Percentiles rank a stretch among this genome's conserved stretches.
Evolutionary conservation across 1,140 invertebrate species (phyloP).

Genomic region (Onthophagus taurus): DNA sequence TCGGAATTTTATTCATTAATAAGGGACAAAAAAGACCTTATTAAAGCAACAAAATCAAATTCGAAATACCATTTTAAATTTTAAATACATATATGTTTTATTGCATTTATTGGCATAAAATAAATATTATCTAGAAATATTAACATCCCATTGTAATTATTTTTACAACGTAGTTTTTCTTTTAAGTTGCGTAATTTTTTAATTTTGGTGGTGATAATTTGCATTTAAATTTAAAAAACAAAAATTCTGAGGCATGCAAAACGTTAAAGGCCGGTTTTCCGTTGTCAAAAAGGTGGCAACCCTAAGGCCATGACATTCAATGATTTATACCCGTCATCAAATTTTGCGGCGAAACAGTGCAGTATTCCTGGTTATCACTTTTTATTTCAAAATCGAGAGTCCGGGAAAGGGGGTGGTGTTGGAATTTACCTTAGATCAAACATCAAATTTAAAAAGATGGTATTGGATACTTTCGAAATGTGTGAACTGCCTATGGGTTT

Average conservation of each 20-base stretch:
- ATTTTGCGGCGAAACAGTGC: too few species aligned
- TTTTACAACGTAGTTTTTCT: neutral
- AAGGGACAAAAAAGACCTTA: constrained; percentile 2
- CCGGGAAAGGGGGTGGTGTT: too few species aligned
- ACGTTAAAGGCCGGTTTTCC: neutral
- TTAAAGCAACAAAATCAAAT: constrained; percentile 4
- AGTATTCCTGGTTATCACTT: too few species aligned
- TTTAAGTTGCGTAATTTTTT: neutral
- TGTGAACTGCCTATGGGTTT: too few species aligned
- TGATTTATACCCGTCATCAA: too few species aligned
- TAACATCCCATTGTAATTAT: neutral
- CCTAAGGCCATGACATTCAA: too few species aligned
- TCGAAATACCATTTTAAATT: constrained; percentile 3
- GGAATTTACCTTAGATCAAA: too few species aligned
- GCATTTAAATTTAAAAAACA: neutral
- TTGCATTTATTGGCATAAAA: too few species aligned
- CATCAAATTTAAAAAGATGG: too few species aligned
- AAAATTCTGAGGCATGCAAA: neutral
- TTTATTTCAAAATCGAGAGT: too few species aligned
- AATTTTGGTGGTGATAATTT: neutral
- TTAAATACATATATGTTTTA: neutral
- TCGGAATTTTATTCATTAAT: constrained; percentile 6
- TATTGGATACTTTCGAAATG: too few species aligned
- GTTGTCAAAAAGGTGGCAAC: constrained; percentile 1
- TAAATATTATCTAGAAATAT: neutral